Evolutionary conservation across 2,888 invertebrate genomes (phyloP).

Genomic region (Mactromeris polynyma): DNA sequence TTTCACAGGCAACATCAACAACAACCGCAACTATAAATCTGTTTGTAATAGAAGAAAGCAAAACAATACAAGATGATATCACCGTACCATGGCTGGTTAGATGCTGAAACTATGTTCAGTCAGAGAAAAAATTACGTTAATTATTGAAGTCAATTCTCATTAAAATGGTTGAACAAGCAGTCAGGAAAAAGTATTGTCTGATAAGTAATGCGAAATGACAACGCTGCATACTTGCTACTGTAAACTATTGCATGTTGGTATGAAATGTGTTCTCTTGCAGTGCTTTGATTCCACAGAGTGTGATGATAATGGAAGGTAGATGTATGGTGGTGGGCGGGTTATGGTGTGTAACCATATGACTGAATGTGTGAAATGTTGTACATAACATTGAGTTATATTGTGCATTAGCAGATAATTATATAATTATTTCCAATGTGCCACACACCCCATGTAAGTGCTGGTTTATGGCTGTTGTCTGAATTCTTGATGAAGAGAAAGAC

Average conservation of each 20-base stretch:
- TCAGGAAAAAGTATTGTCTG: background rate
- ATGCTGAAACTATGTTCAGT: background rate
- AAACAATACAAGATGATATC: background rate
- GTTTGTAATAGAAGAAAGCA: background rate
- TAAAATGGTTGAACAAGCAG: background rate
- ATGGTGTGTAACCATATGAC: background rate
- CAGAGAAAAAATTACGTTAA: background rate
- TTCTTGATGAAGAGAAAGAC: conserved; percentile 3
- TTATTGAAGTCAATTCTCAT: background rate
- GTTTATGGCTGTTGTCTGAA: background rate
- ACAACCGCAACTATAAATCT: background rate
- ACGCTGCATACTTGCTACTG: background rate
- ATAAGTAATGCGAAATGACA: background rate
- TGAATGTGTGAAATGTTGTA: background rate
- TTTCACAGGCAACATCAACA: conserved; percentile 3
- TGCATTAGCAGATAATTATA: conserved; percentile 9
- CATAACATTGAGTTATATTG: background rate
- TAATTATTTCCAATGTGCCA: background rate
- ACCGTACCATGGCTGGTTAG: background rate
- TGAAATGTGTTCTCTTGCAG: too few species aligned
- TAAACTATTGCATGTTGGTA: background rate
- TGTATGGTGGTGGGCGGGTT: background rate
- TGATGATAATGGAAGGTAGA: too few species aligned
- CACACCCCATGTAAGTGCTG: background rate
- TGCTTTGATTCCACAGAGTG: too few species aligned